Base-by-base conservation (phyloP, 2,888 invertebrate species). In the Acrocyrtus sp. region DNA sequence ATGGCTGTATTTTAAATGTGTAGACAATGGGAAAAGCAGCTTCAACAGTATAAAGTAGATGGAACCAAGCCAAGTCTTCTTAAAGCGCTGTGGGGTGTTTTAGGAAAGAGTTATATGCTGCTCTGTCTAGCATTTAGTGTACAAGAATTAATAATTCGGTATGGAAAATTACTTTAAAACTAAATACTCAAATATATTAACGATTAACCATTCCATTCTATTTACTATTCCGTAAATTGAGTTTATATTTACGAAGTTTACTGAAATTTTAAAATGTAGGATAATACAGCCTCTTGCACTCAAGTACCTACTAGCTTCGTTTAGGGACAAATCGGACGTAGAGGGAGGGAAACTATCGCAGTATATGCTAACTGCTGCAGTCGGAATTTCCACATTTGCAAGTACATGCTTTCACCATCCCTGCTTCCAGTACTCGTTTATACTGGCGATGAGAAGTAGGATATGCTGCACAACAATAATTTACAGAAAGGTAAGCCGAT, bases 351-450 rank as follows among this genome's bases (percentile, higher is more conserved):
- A 85, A 57, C 82, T 85, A 2, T 87, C 90, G 22, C 94, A 95
- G 0, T 93, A 92, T 83, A 83, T 91, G 54, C 93, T 92, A 83
- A 93, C 94, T 0, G 88, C 86, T 0, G 90, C 89, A 3, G 89
- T 95, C 34, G 88, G 93, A 15, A 81, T 91, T 19, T 91, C 91
- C 82, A 62, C 93, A 0, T 90, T 90, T 0, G 82, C 92, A 57
- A 91, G 91, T 82, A 90, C 94, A 19, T 86, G 93, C 80, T 86
- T 91, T 17, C 90, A 92, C 78, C 97, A 98, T 85, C 93, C 94
- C 0, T 94, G 92, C 83, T 93, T 95, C 90, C 89, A 95, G 87
- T 91, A 90, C 24, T 26, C 26, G 1, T 76, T 51, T 47, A 89
- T 92, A 21, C 86, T 92, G 62, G 90, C 92, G 81, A 88, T 92